These are phyloP conservation scores for Pseudorectes ferrugineus DNA, from an alignment of 2,113 vertebrate species.

Conservation along the genomic window DNA sequence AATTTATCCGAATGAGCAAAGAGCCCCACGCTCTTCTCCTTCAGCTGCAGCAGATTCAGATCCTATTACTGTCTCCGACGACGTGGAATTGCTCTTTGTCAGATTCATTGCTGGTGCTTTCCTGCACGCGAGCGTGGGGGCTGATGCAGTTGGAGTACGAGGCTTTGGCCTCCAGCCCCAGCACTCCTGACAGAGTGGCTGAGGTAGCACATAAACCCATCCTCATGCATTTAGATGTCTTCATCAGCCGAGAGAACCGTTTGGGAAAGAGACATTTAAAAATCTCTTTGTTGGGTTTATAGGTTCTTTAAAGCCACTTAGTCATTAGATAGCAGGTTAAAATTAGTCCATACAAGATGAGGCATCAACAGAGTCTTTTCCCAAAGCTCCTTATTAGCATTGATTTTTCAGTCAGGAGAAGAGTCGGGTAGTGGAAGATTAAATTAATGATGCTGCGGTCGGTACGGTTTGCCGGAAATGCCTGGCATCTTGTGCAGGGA, in stretches of 20 bases:
- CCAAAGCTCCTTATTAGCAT: slow-evolving; percentile 57
- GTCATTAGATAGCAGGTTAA: slow-evolving; percentile 53
- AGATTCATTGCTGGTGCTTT: not conserved
- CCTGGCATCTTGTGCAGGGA: not conserved
- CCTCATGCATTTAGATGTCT: slow-evolving; percentile 68
- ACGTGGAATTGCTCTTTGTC: not conserved
- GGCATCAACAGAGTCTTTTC: slow-evolving; percentile 34
- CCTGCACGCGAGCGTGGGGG: fast-evolving
- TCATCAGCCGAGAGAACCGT: slow-evolving; percentile 36
- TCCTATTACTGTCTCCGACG: not conserved
- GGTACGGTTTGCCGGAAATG: not conserved
- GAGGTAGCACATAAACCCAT: slow-evolving; percentile 33
- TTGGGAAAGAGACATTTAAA: slow-evolving; percentile 44
- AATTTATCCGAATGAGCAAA: not conserved
- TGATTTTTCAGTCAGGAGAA: slow-evolving; percentile 57
- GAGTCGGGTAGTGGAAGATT: not conserved
- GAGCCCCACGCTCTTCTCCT: not conserved
- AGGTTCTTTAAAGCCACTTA: slow-evolving; percentile 57
- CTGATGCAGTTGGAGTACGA: not conserved
- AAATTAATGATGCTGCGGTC: not conserved
- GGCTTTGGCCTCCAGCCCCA: not conserved
- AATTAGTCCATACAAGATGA: slow-evolving; percentile 50
- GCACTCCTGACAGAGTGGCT: not conserved
- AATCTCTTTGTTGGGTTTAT: slow-evolving; percentile 47
- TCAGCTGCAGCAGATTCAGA: not conserved